Conservation (phyloP, 1,140 invertebrate genomes). For the Charaxes varanes region DNA sequence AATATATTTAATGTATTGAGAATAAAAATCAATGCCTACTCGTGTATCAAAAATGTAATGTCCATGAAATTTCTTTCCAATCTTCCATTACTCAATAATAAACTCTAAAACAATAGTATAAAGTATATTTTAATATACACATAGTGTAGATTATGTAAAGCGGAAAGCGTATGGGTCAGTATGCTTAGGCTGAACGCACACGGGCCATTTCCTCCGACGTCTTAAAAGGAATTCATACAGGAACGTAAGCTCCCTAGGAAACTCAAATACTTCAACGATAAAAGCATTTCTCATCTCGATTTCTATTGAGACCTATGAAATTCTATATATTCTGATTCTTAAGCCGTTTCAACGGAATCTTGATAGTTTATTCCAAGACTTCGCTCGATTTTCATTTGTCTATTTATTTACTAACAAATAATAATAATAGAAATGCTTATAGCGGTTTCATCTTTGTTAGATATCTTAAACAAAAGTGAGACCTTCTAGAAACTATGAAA, state of each 20-base stretch:
- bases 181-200: slow-evolving; percentile 38
- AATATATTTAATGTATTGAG: too few relatives aligned
- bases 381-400: too few relatives aligned
- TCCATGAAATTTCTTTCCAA: slow-evolving; percentile 3
- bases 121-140: slow-evolving; percentile 4
- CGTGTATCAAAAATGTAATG: slow-evolving; percentile 5
- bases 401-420: too few relatives aligned
- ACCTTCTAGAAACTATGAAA: too few relatives aligned
- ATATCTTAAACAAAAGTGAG: too few relatives aligned
- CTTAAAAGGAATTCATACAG: slow-evolving; percentile 51
- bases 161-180: slow-evolving; percentile 33
- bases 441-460: too few relatives aligned
- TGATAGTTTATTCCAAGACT: too few relatives aligned
- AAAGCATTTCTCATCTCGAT: slow-evolving; percentile 58
- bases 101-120: slow-evolving; percentile 4
- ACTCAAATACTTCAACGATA: slow-evolving; percentile 57
- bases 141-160: slow-evolving; percentile 28
- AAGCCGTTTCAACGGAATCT: too few relatives aligned
- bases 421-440: too few relatives aligned
- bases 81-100: not conserved
- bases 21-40: slow-evolving; percentile 5
- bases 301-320: slow-evolving; percentile 42
- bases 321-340: slow-evolving; percentile 43
- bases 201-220: slow-evolving; percentile 38
- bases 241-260: slow-evolving; percentile 49